Percentiles rank a stretch among this genome's conserved stretches.
Conservation (phyloP, 2,797 vertebrate species). For the Rhinoraja longicauda region DNA sequence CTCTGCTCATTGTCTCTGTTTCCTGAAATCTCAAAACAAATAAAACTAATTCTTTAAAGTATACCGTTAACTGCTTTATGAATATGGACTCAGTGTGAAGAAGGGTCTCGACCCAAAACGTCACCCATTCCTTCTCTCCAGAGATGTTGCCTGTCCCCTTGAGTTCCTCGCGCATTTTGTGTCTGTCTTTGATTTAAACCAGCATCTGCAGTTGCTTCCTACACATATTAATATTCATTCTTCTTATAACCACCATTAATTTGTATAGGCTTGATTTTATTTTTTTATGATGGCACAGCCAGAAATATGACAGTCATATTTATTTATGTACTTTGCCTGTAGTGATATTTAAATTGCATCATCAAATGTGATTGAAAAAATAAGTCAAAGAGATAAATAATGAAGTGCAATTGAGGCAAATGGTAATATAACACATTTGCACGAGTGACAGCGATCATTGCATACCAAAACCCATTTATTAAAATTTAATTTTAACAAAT, state of each 20-base stretch:
- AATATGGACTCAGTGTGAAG: background rate
- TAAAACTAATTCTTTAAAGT: background rate
- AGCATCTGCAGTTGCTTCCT: too few relatives aligned
- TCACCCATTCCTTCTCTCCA: too few relatives aligned
- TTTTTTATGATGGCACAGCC: background rate
- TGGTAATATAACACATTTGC: background rate
- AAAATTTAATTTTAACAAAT: background rate
- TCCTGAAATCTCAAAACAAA: background rate
- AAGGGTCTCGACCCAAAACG: too few relatives aligned
- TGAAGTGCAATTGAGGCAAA: background rate
- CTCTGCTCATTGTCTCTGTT: background rate
- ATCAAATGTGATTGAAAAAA: background rate
- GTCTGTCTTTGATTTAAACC: too few relatives aligned
- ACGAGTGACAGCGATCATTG: background rate
- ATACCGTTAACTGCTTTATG: background rate
- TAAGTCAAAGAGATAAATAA: background rate
- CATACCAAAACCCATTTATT: background rate
- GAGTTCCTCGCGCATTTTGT: too few relatives aligned
- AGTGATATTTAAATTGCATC: background rate
- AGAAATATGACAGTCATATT: background rate
- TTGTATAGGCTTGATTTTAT: background rate
- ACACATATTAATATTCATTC: background rate
- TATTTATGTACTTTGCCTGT: background rate
- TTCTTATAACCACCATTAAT: background rate
- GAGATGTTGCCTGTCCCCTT: too few relatives aligned